Conservation (phyloP, 2,888 invertebrate species). For the Oxycera nigricornis region DNA sequence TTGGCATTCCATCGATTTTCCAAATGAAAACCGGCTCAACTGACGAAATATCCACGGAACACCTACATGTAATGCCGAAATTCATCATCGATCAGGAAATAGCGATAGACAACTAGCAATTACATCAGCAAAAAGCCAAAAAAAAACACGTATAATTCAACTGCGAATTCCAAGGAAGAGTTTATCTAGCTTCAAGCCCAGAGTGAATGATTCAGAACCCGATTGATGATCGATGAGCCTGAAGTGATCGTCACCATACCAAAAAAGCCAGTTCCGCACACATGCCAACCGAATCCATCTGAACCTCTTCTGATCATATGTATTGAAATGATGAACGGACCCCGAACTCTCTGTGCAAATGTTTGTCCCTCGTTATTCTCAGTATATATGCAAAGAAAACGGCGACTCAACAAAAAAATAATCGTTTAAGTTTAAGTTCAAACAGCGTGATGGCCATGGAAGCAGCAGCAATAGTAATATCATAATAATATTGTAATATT, state of each 20-base stretch:
- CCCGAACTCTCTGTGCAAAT: background rate
- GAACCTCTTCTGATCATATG: background rate
- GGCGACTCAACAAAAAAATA: slow-evolving; percentile 1
- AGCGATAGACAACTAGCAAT: background rate
- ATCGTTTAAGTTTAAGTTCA: background rate
- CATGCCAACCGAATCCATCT: background rate
- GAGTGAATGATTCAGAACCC: slow-evolving; percentile 13
- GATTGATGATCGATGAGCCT: slow-evolving; percentile 23
- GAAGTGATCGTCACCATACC: slow-evolving; percentile 7
- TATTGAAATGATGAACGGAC: background rate
- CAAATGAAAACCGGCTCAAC: too few relatives aligned
- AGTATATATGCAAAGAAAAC: background rate
- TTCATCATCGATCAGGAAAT: slow-evolving; percentile 1
- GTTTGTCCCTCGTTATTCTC: background rate
- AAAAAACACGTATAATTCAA: background rate
- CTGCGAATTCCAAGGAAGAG: background rate
- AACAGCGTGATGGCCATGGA: slow-evolving; percentile 14
- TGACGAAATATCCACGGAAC: too few relatives aligned
- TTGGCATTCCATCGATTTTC: too few relatives aligned
- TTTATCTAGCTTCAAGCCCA: background rate
- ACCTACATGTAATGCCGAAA: background rate
- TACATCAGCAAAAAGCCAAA: background rate
- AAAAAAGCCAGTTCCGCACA: background rate
- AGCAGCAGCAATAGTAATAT: too few relatives aligned
- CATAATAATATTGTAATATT: too few relatives aligned